phyloP scores from a whole-genome alignment of 2,113 vertebrate species.

The Synodontis membranacea region DNA sequence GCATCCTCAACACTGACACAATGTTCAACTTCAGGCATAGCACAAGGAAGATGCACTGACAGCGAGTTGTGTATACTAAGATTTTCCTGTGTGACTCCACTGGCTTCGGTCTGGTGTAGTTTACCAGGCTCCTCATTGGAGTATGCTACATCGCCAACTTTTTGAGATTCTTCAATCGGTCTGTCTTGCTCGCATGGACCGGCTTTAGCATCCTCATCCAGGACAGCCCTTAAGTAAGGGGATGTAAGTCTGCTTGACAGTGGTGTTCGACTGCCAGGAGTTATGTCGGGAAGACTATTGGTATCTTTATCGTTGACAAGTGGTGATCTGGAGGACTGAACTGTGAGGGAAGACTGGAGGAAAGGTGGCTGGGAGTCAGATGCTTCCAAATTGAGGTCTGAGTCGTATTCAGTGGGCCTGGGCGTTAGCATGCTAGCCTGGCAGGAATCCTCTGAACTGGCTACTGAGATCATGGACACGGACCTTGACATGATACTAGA shows the following conservation, averaged over 20 bases:
- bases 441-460: slow-evolving; percentile 93
- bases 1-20: slow-evolving; percentile 60
- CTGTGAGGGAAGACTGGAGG: slow-evolving; percentile 84
- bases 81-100: slow-evolving; percentile 64
- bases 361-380: slow-evolving; percentile 91
- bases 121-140: slow-evolving; percentile 71
- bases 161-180: slow-evolving; percentile 72
- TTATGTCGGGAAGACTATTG: slow-evolving; percentile 76
- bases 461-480: slow-evolving; percentile 87
- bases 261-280: slow-evolving; percentile 73
- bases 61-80: slow-evolving; percentile 43
- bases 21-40: slow-evolving; percentile 72
- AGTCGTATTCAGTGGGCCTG: slow-evolving; percentile 84
- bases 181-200: slow-evolving; percentile 74
- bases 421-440: slow-evolving; percentile 83
- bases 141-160: slow-evolving; percentile 68
- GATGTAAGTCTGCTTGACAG: slow-evolving; percentile 74
- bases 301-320: slow-evolving; percentile 82
- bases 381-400: slow-evolving; percentile 84
- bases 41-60: slow-evolving; percentile 54
- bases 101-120: slow-evolving; percentile 68
- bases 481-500: slow-evolving; percentile 85
- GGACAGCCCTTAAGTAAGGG: slow-evolving; percentile 81
- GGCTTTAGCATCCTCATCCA: slow-evolving; percentile 84
- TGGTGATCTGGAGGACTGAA: slow-evolving; percentile 86